Percentiles rank a stretch among this genome's conserved stretches.
Evolutionary conservation across 2,113 vertebrate genomes (phyloP).

Genomic region (Melanocharis versteri): DNA sequence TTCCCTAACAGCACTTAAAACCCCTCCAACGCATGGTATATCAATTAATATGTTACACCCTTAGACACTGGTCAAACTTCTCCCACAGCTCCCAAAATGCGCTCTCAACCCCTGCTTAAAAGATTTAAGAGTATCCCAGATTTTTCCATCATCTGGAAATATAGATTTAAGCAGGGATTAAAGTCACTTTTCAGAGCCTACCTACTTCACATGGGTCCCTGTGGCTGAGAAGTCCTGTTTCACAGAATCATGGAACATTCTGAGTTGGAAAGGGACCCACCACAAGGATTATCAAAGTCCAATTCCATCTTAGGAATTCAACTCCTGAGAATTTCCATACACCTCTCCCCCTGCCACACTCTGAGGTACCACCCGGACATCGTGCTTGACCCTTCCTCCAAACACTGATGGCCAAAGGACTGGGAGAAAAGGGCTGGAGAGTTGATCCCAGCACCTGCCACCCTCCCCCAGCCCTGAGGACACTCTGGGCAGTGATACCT

Average conservation of each 20-base stretch:
- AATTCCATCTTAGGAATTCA: neutral
- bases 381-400: accelerated
- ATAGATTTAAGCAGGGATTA: neutral
- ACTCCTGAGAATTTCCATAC: neutral
- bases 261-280: neutral
- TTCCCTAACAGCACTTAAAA: neutral
- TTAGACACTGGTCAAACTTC: neutral
- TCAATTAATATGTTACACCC: neutral
- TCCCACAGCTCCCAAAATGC: neutral
- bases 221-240: neutral
- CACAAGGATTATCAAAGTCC: neutral
- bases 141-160: neutral
- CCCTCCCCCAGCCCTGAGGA: no score
- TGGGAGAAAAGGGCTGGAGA: neutral
- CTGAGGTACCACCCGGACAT: neutral
- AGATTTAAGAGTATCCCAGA: neutral
- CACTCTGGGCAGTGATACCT: accelerated
- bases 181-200: neutral
- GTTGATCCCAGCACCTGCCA: neutral
- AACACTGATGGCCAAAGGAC: neutral
- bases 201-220: neutral
- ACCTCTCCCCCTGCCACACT: no score
- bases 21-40: accelerated
- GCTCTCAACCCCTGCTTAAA: neutral
- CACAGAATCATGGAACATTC: neutral